These are phyloP conservation scores for Andrena chrysosceles DNA, from an alignment of 2,888 invertebrate species.

Conservation along the genomic window DNA sequence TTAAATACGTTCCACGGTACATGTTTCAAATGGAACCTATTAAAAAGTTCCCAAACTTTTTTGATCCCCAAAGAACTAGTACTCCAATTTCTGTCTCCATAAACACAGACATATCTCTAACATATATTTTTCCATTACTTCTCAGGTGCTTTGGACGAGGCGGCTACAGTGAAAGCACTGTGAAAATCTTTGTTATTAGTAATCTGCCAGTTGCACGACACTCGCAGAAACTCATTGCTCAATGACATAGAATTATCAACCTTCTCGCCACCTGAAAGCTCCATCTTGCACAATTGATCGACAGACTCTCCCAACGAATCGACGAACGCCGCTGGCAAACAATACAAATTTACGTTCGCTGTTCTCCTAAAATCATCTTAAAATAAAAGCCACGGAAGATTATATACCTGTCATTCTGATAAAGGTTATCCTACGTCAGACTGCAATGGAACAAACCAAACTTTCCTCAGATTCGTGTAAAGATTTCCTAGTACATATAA, in stretches of 20 bases:
- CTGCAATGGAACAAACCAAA: background rate
- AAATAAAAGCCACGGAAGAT: background rate
- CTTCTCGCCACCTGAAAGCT: slow-evolving; percentile 23
- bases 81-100: background rate
- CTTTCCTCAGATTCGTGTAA: background rate
- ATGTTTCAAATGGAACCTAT: too few relatives aligned
- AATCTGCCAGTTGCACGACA: slow-evolving; percentile 77
- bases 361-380: slow-evolving; percentile 3
- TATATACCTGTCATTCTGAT: background rate
- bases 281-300: slow-evolving; percentile 30
- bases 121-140: slow-evolving; percentile 66
- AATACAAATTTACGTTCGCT: background rate
- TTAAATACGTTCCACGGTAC: too few relatives aligned
- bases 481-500: background rate
- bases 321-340: background rate
- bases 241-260: slow-evolving; percentile 8
- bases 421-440: slow-evolving; percentile 29
- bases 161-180: slow-evolving; percentile 73
- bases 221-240: slow-evolving; percentile 54
- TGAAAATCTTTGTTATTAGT: slow-evolving; percentile 72
- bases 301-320: background rate
- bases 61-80: background rate
- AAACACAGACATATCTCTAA: slow-evolving; percentile 20
- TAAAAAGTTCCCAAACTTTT: too few relatives aligned
- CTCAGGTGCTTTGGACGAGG: slow-evolving; percentile 57